Conservation (phyloP, 1,140 invertebrate genomes). For the Penaeus indicus region DNA sequence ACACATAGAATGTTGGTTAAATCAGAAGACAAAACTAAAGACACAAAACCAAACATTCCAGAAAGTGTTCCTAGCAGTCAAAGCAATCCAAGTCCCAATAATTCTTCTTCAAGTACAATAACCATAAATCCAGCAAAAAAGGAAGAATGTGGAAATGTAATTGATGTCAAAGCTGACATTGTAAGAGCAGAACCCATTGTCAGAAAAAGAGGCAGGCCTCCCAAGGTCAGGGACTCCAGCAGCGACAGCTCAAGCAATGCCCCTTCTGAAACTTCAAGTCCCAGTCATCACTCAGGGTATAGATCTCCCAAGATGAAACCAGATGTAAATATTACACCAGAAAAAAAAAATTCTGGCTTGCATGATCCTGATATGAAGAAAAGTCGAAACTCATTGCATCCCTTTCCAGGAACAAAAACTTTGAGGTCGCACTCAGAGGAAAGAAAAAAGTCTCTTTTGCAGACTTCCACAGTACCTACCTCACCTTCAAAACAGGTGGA, state of each 20-base stretch:
- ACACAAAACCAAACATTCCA: constrained; percentile 58
- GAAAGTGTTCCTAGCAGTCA: constrained; percentile 48
- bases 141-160: constrained; percentile 34
- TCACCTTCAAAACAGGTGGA: constrained; percentile 36
- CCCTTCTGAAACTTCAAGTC: constrained; percentile 23
- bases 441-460: constrained; percentile 35
- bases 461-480: constrained; percentile 13
- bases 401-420: constrained; percentile 34
- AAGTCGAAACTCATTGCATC: too few relatives aligned
- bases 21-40: constrained; percentile 59
- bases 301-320: constrained; percentile 43
- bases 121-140: constrained; percentile 25
- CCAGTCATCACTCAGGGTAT: constrained; percentile 36
- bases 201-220: constrained; percentile 62
- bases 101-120: constrained; percentile 23
- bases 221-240: constrained; percentile 55
- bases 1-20: constrained; percentile 59
- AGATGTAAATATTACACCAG: constrained; percentile 21
- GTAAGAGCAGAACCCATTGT: neutral
- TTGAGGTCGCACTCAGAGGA: constrained; percentile 46
- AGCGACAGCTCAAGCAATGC: constrained; percentile 32
- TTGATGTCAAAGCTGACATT: constrained; percentile 46
- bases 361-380: too few relatives aligned
- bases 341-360: neutral
- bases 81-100: constrained; percentile 47